Conservation (phyloP, 2,888 invertebrate species). For the Cylloceria caligata region DNA sequence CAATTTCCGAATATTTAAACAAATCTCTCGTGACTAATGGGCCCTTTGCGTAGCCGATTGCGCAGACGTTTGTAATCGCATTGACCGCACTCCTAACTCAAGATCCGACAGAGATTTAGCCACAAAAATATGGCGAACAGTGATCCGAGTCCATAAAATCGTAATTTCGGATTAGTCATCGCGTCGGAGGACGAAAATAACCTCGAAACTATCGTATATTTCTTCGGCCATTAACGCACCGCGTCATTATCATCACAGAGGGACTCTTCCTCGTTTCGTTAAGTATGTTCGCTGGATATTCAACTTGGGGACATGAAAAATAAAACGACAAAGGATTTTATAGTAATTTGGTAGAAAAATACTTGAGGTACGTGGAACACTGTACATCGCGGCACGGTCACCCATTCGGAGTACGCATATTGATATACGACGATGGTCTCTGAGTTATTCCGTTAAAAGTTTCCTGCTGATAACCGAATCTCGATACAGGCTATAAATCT, state of each 20-base stretch:
- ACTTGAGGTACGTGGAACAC: background rate
- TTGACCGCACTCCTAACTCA: constrained; percentile 18
- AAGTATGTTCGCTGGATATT: background rate
- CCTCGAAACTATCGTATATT: background rate
- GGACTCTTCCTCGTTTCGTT: constrained; percentile 14
- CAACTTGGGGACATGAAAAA: background rate
- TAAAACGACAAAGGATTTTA: constrained; percentile 54
- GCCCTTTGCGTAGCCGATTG: background rate
- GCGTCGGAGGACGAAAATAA: constrained; percentile 1
- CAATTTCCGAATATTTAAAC: background rate
- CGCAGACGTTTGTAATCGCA: background rate
- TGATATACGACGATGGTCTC: constrained; percentile 65
- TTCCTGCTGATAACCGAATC: constrained; percentile 72
- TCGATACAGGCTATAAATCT: constrained; percentile 72
- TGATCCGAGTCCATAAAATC: background rate
- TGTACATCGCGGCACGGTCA: constrained; percentile 13
- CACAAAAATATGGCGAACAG: constrained; percentile 5
- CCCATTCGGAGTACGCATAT: constrained; percentile 65
- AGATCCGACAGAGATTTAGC: constrained; percentile 6
- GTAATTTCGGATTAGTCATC: constrained; percentile 29
- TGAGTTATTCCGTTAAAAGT: constrained; percentile 73
- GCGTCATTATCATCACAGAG: constrained; percentile 10
- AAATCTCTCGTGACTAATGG: constrained; percentile 8
- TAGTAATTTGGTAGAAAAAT: constrained; percentile 36
- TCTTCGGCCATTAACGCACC: constrained; percentile 22